Base-by-base conservation (phyloP, 1,140 invertebrate genomes). In the Temnothorax longispinosus region DNA sequence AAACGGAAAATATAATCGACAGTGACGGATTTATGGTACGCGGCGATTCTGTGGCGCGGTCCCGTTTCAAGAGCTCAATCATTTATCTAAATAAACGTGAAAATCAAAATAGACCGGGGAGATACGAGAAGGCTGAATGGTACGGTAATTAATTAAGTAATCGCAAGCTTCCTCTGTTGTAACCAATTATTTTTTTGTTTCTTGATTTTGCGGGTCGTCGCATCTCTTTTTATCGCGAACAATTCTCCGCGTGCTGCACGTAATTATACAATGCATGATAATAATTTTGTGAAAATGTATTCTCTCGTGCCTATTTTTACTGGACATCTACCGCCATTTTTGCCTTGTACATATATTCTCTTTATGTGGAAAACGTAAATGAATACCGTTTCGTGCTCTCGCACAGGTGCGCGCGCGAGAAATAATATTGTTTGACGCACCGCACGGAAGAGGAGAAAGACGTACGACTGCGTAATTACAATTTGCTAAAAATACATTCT, bases 401-500 rank as follows among this genome's bases (percentile, higher is more conserved):
- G 69, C 80, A 75, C 41, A 75, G 67, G 69, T 80, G 77, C 80
- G 69, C 69, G 69, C 80, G 80, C 80, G 80, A 84, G 80, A 84
- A 84, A 84, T 84, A 84, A 84, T 84, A 84, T 84, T 84, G 80
- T 84, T 84, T 84, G 54, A 84, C 80, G 80, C 69, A 72, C 54
- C 69, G 80, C 69, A 21, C 52, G 67, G 69, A 74, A 75, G 54
- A 84, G 54, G 69, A 84, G 69, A 62, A 74, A 60, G 69, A 84
- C 80, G 54, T 84, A 84, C 80, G 80, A 60, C 80, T 84, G 69
- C 69, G 69, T 84, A 84, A 84, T 84, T 84, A 84, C 80, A 84
- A 84, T 84, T 84, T 84, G 80, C 80, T 84, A 75, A 84, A 84
- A 84, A 84, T 84, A 84, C 54, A 84, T 84, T 84, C 69, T 84